Conservation (phyloP, 1,140 invertebrate genomes). For the Acromyrmex heyeri region DNA sequence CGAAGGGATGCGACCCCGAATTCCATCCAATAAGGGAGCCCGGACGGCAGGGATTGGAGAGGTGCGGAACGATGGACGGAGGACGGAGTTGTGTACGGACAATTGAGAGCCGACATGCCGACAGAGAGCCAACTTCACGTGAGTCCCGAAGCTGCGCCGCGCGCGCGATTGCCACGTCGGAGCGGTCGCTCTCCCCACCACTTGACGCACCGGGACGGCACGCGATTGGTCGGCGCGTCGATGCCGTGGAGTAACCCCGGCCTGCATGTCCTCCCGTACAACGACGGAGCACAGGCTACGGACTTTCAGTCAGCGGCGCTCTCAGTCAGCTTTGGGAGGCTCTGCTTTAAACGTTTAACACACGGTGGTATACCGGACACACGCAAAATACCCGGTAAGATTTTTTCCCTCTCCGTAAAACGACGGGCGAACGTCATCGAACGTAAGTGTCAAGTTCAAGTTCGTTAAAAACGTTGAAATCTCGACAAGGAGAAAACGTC, state of each 20-base stretch:
- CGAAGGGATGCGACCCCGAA: conserved; percentile 4
- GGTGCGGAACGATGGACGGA: not conserved
- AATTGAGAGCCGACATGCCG: conserved; percentile 22
- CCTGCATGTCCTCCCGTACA: not conserved
- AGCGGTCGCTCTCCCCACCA: not conserved
- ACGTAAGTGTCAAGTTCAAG: conserved; percentile 76
- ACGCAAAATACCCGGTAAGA: conserved; percentile 52
- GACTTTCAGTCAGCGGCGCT: conserved; percentile 73
- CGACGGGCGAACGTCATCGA: conserved; percentile 17
- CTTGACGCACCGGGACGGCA: conserved; percentile 9
- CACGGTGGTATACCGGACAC: conserved; percentile 51
- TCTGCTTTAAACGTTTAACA: conserved; percentile 67
- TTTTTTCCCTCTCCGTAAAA: conserved; percentile 42
- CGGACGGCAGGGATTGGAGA: conserved; percentile 74
- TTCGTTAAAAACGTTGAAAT: conserved; percentile 18
- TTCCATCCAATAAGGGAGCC: conserved; percentile 10
- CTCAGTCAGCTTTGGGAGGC: conserved; percentile 81
- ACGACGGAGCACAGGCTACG: not conserved
- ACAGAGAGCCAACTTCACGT: conserved; percentile 21
- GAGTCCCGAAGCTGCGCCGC: not conserved
- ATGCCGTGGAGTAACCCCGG: not conserved
- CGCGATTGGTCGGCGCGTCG: conserved; percentile 33
- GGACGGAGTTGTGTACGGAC: not conserved
- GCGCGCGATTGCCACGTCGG: conserved; percentile 25
- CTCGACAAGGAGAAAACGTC: conserved; percentile 14